Evolutionary conservation across 1,140 invertebrate species (phyloP), one percentile per base, ranked within the genome.

Genomic region (Hyposmocoma kahamanoa): DNA sequence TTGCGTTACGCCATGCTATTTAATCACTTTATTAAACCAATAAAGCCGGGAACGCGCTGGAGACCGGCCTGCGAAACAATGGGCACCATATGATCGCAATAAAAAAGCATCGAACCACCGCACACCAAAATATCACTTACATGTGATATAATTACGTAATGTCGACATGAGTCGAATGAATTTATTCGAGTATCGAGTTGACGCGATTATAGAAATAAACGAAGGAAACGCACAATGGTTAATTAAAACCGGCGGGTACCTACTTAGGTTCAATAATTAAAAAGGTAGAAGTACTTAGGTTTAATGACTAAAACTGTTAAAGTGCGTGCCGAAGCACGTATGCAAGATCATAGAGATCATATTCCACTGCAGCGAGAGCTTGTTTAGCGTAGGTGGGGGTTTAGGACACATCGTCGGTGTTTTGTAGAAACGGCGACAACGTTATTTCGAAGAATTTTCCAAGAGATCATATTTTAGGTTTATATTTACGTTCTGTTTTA

Each of bases 11-110:
- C 65, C 61, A 59, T 74, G 73, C 63, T 61, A 72, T 78, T 78
- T 75, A 74, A 75, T 78, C 72, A 78, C 67, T 72, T 72, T 73
- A 71, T 70, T 72, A 72, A 77, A 69, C 46, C 59, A 55, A 71
- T 72, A 74, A 72, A 69, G 44, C 53, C 32, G 13, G 32, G 43
- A 19, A 47, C 42, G 50, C 54, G 36, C 49, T 52, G 53, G 61
- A 65, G 47, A 47, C 57, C 60, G 50, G 50, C 38, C 53, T 42
- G 20, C 47, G 47, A 38, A 77, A 73, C 67, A 78, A 73, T 72
- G 62, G 72, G 36, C 46, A 56, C 60, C 61, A 61, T 56, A 60
- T 66, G 60, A 58, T 62, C 56, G 59, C 55, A 64, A 70, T 61
- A 64, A 67, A 60, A 66, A 63, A 56, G 60, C 57, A 60, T 60